Evolutionary conservation across 2,888 invertebrate genomes (phyloP).

Genomic region (Heteromyza rotundicornis): DNA sequence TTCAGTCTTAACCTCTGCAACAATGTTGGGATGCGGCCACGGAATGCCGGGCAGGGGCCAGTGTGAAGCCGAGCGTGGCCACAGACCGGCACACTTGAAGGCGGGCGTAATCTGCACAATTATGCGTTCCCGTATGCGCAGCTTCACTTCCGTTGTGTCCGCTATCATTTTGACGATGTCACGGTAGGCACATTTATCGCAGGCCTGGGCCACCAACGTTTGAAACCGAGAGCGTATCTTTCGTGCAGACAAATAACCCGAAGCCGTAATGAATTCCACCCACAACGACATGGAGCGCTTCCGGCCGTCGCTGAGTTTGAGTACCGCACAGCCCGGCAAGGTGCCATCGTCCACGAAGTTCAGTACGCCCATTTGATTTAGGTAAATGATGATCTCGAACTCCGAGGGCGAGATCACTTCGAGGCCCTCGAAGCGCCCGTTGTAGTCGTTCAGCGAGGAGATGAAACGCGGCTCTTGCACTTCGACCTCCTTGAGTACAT

Average conservation of each 20-base stretch:
- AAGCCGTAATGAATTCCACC: constrained; percentile 98
- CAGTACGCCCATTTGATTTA: constrained; percentile 98
- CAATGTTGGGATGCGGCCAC: constrained; percentile 93
- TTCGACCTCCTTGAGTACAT: constrained; percentile 94
- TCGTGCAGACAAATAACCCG: constrained; percentile 92
- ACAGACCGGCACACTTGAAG: constrained; percentile 91
- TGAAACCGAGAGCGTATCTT: constrained; percentile 95
- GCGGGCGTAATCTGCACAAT: constrained; percentile 95
- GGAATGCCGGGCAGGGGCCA: constrained; percentile 92
- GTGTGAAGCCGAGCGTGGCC: constrained; percentile 93
- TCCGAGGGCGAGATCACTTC: constrained; percentile 93
- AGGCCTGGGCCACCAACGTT: constrained; percentile 86
- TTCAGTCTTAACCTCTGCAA: constrained; percentile 93
- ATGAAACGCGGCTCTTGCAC: constrained; percentile 95
- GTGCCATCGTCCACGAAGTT: constrained; percentile 97
- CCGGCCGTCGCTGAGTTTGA: constrained; percentile 93
- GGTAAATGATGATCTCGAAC: constrained; percentile 93
- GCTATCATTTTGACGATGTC: constrained; percentile 95
- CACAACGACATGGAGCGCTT: constrained; percentile 97
- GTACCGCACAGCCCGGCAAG: constrained; percentile 89
- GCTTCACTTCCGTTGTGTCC: constrained; percentile 91
- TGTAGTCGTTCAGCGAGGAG: constrained; percentile 87
- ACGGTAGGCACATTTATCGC: constrained; percentile 92
- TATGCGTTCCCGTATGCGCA: constrained; percentile 88
- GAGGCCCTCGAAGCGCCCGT: constrained; percentile 89